A percentile compares a stretch with the other conserved stretches of the same genome.
phyloP scores from a whole-genome alignment of 2,888 invertebrate species.

The Ophraella communa region DNA sequence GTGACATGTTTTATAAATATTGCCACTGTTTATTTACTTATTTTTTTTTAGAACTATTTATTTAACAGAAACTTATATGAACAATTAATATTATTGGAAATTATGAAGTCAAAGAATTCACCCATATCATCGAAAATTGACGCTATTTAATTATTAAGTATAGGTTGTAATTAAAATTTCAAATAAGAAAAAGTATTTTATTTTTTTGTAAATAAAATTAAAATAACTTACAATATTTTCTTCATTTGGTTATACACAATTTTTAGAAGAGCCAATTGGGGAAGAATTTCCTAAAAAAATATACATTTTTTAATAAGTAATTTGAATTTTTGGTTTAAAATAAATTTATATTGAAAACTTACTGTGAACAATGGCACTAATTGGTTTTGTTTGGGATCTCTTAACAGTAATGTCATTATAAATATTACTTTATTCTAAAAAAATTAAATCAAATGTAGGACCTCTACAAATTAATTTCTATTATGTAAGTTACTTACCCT shows the following conservation, averaged over 20 bases:
- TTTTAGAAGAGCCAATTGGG: constrained; percentile 30
- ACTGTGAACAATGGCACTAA: constrained; percentile 34
- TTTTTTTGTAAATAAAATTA: neutral
- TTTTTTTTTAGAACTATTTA: constrained; percentile 3
- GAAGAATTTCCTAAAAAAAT: constrained; percentile 33
- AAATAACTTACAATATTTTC: neutral
- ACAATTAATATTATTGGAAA: constrained; percentile 23
- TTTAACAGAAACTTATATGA: constrained; percentile 11
- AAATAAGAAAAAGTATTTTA: neutral
- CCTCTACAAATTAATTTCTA: too few relatives aligned
- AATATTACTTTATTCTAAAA: constrained; percentile 36
- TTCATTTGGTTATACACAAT: constrained; percentile 24
- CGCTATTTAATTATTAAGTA: constrained; percentile 17
- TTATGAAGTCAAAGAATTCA: constrained; percentile 24
- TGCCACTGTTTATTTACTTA: neutral
- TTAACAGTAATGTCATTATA: constrained; percentile 29
- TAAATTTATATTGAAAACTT: constrained; percentile 12
- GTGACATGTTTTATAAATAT: neutral
- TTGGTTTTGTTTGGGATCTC: constrained; percentile 14
- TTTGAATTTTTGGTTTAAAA: neutral
- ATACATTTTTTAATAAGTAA: neutral
- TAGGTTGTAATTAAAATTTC: neutral
- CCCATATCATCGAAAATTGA: constrained; percentile 30
- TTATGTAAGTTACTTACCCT: constrained; percentile 30
- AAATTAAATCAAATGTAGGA: neutral